phyloP scores from a whole-genome alignment of 1,140 invertebrate species.

The Hylyphantes graminicola region DNA sequence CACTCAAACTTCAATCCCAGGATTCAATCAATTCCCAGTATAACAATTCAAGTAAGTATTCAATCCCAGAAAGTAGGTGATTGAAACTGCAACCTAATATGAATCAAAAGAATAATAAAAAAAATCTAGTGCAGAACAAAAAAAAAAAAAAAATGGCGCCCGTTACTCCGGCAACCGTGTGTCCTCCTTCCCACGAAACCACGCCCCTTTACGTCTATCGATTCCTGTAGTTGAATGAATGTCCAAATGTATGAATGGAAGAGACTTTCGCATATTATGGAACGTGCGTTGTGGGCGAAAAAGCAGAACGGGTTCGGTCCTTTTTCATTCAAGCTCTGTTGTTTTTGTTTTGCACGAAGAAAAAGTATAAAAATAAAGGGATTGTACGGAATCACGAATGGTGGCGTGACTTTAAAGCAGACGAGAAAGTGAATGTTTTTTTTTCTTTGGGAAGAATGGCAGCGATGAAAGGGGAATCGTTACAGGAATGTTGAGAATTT shows the following conservation, averaged over 20 bases:
- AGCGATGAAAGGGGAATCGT: too few species aligned
- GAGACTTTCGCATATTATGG: not conserved
- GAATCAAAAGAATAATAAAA: slow-evolving; percentile 16
- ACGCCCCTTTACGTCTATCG: slow-evolving; percentile 36
- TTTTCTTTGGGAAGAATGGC: too few species aligned
- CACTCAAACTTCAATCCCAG: too few species aligned
- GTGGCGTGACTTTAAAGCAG: slow-evolving; percentile 5
- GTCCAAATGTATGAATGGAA: slow-evolving; percentile 29
- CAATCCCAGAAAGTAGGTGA: too few species aligned
- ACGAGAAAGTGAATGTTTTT: not conserved
- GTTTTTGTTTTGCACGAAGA: slow-evolving; percentile 15
- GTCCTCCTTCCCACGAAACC: slow-evolving; percentile 18
- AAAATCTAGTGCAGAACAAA: not conserved
- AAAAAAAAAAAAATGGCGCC: too few species aligned
- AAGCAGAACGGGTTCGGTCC: slow-evolving; percentile 33
- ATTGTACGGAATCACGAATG: slow-evolving; percentile 12
- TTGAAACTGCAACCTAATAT: not conserved
- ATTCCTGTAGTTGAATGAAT: slow-evolving; percentile 35
- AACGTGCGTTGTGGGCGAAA: slow-evolving; percentile 13
- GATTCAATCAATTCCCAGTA: too few species aligned
- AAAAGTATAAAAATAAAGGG: slow-evolving; percentile 9
- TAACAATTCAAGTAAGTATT: too few species aligned
- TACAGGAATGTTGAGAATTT: too few species aligned
- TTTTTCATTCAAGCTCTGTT: slow-evolving; percentile 27
- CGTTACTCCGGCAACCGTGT: slow-evolving; percentile 27